A percentile compares a stretch with the other conserved stretches of the same genome.
Conservation (phyloP, 2,888 invertebrate genomes). For the Tetheella fluctuosa region DNA sequence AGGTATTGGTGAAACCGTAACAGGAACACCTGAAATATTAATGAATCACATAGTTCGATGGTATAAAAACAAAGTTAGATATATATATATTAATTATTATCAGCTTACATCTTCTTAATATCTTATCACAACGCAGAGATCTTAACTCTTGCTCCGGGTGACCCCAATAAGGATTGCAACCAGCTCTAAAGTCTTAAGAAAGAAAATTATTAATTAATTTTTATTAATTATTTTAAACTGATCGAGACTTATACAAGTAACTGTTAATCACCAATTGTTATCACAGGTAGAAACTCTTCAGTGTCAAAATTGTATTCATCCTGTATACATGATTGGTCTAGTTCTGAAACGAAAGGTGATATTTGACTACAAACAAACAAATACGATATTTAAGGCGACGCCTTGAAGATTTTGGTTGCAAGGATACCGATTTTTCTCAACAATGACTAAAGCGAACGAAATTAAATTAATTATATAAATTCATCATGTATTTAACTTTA, state of each 20-base stretch:
- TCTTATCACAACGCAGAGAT: slow-evolving; percentile 66
- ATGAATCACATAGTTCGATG: too few relatives aligned
- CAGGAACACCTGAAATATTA: slow-evolving; percentile 62
- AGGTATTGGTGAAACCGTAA: slow-evolving; percentile 59
- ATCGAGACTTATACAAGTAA: too few relatives aligned
- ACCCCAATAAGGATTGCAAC: slow-evolving; percentile 78
- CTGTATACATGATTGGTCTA: slow-evolving; percentile 73
- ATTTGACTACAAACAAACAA: neutral
- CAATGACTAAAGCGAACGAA: too few relatives aligned
- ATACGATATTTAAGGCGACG: too few relatives aligned
- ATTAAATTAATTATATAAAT: too few relatives aligned
- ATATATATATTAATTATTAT: too few relatives aligned
- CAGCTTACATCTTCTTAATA: slow-evolving; percentile 69
- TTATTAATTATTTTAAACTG: too few relatives aligned
- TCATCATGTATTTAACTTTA: too few relatives aligned
- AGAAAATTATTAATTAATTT: neutral
- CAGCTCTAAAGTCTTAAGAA: slow-evolving; percentile 71
- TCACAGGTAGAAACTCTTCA: slow-evolving; percentile 74
- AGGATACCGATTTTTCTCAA: too few relatives aligned
- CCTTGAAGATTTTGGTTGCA: too few relatives aligned
- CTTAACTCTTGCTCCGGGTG: slow-evolving; percentile 72
- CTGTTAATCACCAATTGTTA: slow-evolving; percentile 65
- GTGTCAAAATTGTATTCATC: slow-evolving; percentile 71
- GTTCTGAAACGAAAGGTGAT: slow-evolving; percentile 56
- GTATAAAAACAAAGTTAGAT: neutral